Evolutionary conservation across 1,140 invertebrate genomes (phyloP).

Genomic region (Rhopalosiphum maidis): DNA sequence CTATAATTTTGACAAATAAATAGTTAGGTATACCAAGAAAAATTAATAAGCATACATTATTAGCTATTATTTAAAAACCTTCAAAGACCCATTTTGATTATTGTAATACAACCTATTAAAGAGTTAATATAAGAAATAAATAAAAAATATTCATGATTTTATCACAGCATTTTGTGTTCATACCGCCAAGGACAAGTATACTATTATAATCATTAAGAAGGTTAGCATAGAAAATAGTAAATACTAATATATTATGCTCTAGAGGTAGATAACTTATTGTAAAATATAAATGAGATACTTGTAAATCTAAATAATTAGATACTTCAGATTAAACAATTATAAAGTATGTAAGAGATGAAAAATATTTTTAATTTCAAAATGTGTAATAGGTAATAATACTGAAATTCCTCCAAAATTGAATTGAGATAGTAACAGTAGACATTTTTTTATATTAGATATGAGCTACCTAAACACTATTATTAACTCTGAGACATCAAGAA

Average conservation of each 20-base stretch:
- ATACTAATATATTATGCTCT: background rate
- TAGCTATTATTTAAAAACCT: background rate
- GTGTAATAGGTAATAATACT: background rate
- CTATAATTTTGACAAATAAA: background rate
- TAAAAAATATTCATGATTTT: background rate
- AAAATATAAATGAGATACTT: background rate
- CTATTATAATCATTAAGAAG: background rate
- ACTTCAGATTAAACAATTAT: background rate
- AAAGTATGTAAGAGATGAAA: background rate
- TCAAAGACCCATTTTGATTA: background rate
- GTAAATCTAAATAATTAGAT: background rate
- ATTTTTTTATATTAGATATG: background rate
- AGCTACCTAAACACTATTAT: background rate
- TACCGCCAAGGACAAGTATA: background rate
- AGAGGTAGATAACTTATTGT: background rate
- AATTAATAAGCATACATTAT: background rate
- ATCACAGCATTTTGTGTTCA: background rate
- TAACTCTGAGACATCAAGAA: background rate
- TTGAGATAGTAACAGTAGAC: background rate
- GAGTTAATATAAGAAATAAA: background rate
- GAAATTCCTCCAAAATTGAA: background rate
- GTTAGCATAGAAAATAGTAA: background rate
- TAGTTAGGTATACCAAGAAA: background rate
- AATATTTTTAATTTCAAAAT: background rate
- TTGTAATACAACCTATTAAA: conserved; percentile 7